Base-by-base conservation (phyloP, 2,797 vertebrate genomes). In the Potorous gilbertii region DNA sequence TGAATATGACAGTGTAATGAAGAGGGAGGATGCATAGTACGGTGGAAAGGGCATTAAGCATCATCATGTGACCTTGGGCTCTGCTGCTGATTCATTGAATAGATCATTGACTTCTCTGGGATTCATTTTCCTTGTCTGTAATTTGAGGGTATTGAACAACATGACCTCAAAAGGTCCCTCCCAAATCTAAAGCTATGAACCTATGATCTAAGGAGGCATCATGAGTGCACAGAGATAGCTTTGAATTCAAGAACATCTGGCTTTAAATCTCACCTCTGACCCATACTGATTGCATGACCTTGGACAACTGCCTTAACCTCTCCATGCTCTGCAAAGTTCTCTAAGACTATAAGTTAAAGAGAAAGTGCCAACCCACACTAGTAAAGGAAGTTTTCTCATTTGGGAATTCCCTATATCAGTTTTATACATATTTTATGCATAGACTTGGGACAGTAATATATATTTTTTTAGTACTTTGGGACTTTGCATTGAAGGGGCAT, bases 121-220 rank as follows among this genome's bases (percentile, higher is more conserved):
- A 4, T 56, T 95, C 54, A 27, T 34, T 46, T 31, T n/a, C 59
- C 74, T 46, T 16, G 92, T 54, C 54, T 93, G 94, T 93, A 74
- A 81, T 29, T 87, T 90, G 94, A 55, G 74, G 55, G 95, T 54
- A 95, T 90, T 50, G 59, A 93, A 91, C 94, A 92, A 46, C 59
- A 1, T 46, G 59, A 94, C 90, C 2, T 54, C n/a, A 57, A 81
- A 92, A 95, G 90, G 34, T 40, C 29, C 18, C 46, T 90, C 95
- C 14, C 52, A 90, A 1, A 12, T 92, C 56, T 91, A 56, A 92
- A 0, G 0, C 92, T 94, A 34, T 94, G 4, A 56, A 21, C n/a
- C 92, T 94, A 57, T 81, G 66, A 40, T 21, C 46, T 81, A 81
- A 81, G 66, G n/a, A 46, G n/a, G 59, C 13, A 34, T 3, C 59